A percentile compares a stretch with the other conserved stretches of the same genome.
These are phyloP conservation scores for Heliconius sara DNA, from an alignment of 2,888 invertebrate species.

Conservation along the genomic window DNA sequence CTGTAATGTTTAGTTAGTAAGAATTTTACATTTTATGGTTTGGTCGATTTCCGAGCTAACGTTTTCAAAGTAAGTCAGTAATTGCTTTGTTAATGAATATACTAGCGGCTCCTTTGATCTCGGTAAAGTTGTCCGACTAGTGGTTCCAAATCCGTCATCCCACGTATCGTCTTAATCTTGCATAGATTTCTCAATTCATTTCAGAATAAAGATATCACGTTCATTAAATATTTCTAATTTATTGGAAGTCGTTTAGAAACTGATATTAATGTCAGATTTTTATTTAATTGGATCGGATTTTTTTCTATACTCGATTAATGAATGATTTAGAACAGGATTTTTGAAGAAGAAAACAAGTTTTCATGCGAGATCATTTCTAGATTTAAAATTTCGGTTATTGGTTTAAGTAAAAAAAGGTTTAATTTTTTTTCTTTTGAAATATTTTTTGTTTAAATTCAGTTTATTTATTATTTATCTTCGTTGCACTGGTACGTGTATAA, in stretches of 20 bases:
- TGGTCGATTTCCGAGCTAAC: slow-evolving; percentile 57
- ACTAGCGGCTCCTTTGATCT: slow-evolving; percentile 73
- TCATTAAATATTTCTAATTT: slow-evolving; percentile 73
- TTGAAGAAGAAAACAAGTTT: slow-evolving; percentile 29
- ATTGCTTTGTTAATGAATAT: slow-evolving; percentile 79
- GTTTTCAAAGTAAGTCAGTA: slow-evolving; percentile 72
- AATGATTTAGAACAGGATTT: slow-evolving; percentile 46
- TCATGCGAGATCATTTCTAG: slow-evolving; percentile 19
- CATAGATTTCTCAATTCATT: slow-evolving; percentile 63
- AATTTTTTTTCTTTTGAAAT: slow-evolving; percentile 1
- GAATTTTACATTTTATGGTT: slow-evolving; percentile 65
- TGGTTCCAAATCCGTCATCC: slow-evolving; percentile 70
- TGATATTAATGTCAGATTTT: slow-evolving; percentile 56
- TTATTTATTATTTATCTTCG: background rate
- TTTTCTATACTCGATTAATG: slow-evolving; percentile 47
- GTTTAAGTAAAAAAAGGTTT: background rate
- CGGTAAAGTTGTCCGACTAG: slow-evolving; percentile 68
- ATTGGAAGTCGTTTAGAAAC: slow-evolving; percentile 60
- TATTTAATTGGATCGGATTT: slow-evolving; percentile 62
- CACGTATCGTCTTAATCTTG: slow-evolving; percentile 57
- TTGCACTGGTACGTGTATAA: background rate
- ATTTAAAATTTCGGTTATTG: background rate
- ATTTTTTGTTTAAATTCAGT: background rate
- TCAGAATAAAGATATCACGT: slow-evolving; percentile 67
- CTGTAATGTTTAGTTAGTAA: slow-evolving; percentile 48